A percentile compares a stretch with the other conserved stretches of the same genome.
Conservation (phyloP, 2,888 invertebrate genomes). For the Galerucella nymphaeae region DNA sequence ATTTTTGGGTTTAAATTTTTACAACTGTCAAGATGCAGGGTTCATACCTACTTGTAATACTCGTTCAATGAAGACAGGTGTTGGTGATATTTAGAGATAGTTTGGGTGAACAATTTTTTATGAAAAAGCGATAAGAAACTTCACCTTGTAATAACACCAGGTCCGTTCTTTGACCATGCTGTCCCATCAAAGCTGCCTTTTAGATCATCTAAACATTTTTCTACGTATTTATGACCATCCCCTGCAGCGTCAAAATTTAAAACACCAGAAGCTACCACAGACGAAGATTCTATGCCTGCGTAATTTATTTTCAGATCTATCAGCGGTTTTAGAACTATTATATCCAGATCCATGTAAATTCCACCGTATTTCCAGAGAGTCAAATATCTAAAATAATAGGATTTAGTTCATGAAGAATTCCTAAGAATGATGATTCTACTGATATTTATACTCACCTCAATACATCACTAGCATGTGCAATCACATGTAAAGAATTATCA, state of each 20-base stretch:
- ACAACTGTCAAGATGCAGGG: background rate
- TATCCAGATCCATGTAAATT: conserved; percentile 80
- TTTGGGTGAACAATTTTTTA: too few species aligned
- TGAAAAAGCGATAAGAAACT: too few species aligned
- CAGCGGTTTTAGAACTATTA: conserved; percentile 73
- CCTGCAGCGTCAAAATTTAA: conserved; percentile 71
- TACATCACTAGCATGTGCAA: conserved; percentile 74
- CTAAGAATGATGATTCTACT: too few species aligned
- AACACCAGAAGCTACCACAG: conserved; percentile 74
- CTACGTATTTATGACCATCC: conserved; percentile 70
- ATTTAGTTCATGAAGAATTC: background rate
- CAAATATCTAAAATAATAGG: conserved; percentile 65
- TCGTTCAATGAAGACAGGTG: too few species aligned
- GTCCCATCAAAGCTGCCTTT: conserved; percentile 68
- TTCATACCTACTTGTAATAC: too few species aligned
- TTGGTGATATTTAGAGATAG: too few species aligned
- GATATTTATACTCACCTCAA: conserved; percentile 59
- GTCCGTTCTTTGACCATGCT: conserved; percentile 73
- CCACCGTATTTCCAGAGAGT: conserved; percentile 82
- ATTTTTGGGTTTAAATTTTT: background rate
- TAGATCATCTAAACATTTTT: conserved; percentile 69
- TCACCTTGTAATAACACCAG: conserved; percentile 74
- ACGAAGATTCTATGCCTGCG: conserved; percentile 71
- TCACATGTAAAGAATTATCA: conserved; percentile 68
- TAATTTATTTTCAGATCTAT: conserved; percentile 70